phyloP scores from a whole-genome alignment of 1,140 invertebrate species.

The Drosophila santomea region DNA sequence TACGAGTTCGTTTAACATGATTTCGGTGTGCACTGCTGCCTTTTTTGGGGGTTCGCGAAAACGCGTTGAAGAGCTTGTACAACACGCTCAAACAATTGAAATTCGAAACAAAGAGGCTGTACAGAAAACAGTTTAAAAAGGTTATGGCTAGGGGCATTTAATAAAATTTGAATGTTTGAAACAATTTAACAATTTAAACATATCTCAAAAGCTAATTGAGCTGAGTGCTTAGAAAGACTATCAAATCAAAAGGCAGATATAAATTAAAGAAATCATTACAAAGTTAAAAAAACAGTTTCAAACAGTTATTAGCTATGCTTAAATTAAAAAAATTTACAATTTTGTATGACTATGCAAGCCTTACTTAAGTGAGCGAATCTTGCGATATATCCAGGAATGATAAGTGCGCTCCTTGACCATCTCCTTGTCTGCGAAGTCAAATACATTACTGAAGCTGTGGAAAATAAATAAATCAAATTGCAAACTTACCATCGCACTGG shows the following conservation, averaged over 20 bases:
- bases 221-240: neutral
- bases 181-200: neutral
- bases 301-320: neutral
- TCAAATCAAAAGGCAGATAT: neutral
- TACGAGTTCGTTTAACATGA: conserved; percentile 71
- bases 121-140: neutral
- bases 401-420: conserved; percentile 68
- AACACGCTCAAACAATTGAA: conserved; percentile 37
- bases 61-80: conserved; percentile 55
- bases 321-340: neutral
- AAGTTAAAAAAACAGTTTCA: neutral
- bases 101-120: conserved; percentile 4
- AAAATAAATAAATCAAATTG: neutral
- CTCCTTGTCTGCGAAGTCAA: conserved; percentile 67
- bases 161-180: neutral
- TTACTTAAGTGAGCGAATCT: conserved; percentile 63
- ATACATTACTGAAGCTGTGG: neutral
- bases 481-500: conserved; percentile 62
- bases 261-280: no score
- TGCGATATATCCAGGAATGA: conserved; percentile 75
- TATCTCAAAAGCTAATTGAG: neutral
- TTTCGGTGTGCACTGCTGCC: conserved; percentile 41
- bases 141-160: neutral
- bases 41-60: conserved; percentile 38
- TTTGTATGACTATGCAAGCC: neutral